Evolutionary conservation across 2,797 vertebrate genomes (phyloP).

Genomic region (Rhynchotus rufescens): DNA sequence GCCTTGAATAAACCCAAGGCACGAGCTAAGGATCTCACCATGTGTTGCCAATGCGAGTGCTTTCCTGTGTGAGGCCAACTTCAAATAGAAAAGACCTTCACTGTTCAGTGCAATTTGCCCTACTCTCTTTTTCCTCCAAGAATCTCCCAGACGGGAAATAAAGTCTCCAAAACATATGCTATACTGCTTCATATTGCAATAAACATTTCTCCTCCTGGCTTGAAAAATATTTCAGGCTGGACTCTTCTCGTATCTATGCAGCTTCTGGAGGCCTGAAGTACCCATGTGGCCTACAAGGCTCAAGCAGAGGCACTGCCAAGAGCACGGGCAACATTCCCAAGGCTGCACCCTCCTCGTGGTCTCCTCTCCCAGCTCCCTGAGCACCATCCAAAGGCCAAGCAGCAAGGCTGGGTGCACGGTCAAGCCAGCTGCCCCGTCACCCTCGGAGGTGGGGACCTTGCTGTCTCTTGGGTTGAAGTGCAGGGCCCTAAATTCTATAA

Average conservation of each 20-base stretch:
- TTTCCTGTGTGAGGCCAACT: neutral
- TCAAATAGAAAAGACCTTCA: neutral
- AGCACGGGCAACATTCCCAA: neutral
- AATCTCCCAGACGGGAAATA: neutral
- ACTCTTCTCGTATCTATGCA: neutral
- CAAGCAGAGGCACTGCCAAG: neutral
- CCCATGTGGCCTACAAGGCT: neutral
- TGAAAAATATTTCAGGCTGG: neutral
- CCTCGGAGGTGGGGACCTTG: neutral
- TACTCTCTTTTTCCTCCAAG: neutral
- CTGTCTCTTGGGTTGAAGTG: rapidly evolving
- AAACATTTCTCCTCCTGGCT: neutral
- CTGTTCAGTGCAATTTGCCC: neutral
- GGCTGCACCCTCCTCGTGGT: neutral
- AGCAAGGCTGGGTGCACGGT: neutral
- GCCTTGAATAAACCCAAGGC: neutral
- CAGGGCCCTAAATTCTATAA: neutral
- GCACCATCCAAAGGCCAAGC: neutral
- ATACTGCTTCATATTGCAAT: neutral
- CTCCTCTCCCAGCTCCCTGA: neutral
- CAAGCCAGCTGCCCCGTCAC: neutral
- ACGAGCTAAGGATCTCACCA: neutral
- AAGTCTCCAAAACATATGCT: neutral
- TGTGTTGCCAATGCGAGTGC: neutral
- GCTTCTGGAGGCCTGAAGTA: neutral